phyloP scores from a whole-genome alignment of 2,797 vertebrate species.

The Oreochromis mossambicus region DNA sequence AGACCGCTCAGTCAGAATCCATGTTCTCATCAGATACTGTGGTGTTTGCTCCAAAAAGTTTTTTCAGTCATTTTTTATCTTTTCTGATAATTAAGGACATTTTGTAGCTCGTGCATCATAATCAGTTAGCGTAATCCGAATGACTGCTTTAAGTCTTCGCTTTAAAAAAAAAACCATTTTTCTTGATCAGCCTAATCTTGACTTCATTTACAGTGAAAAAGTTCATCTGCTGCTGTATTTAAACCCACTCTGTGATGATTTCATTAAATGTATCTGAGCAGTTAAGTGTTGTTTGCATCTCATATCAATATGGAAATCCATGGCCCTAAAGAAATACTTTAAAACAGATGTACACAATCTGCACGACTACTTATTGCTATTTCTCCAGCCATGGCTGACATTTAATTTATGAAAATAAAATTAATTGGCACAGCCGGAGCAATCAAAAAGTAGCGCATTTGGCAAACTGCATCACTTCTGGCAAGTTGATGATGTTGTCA shows the following conservation, averaged over 20 bases:
- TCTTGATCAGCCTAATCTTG: neutral
- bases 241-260: neutral
- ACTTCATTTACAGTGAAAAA: neutral
- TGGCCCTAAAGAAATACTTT: neutral
- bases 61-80: neutral
- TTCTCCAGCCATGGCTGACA: neutral
- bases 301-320: neutral
- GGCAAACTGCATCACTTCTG: neutral
- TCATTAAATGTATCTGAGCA: neutral
- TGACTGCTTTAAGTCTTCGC: neutral
- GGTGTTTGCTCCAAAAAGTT: neutral
- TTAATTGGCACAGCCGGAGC: neutral
- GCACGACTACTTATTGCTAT: neutral
- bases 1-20: neutral
- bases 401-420: slow-evolving; percentile 20
- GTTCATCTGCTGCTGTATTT: neutral
- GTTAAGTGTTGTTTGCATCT: neutral
- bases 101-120: neutral
- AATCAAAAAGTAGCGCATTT: neutral
- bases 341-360: neutral
- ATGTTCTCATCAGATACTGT: neutral
- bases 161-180: neutral
- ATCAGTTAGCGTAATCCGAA: neutral
- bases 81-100: neutral
- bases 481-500: neutral